These are phyloP conservation scores for Psilopsiagon aymara DNA, from an alignment of 2,113 vertebrate genomes.

Conservation along the genomic window DNA sequence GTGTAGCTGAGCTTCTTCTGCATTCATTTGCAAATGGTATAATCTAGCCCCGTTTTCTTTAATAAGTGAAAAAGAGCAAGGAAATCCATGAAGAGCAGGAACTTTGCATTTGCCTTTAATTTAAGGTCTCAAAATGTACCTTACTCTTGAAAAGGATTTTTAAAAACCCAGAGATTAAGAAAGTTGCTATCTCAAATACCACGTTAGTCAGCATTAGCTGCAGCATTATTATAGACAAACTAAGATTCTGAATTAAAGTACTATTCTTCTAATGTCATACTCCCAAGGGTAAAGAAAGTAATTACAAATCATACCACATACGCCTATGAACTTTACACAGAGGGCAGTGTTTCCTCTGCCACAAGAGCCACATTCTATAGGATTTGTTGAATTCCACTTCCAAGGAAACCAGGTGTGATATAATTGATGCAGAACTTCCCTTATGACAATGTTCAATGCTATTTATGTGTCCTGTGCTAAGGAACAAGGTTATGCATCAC, in stretches of 20 bases:
- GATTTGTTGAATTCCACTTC: background rate
- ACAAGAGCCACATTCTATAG: background rate
- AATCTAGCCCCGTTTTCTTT: background rate
- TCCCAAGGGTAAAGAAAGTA: background rate
- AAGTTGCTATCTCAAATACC: background rate
- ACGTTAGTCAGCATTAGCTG: background rate
- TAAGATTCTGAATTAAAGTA: background rate
- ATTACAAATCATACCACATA: background rate
- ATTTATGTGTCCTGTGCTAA: background rate
- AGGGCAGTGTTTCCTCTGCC: background rate
- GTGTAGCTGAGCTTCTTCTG: background rate
- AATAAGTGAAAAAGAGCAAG: background rate
- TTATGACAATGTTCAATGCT: background rate
- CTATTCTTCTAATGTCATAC: background rate
- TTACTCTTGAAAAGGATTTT: background rate
- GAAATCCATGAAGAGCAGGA: background rate
- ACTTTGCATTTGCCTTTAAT: background rate
- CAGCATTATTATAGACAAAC: background rate
- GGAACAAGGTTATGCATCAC: background rate
- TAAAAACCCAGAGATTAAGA: background rate
- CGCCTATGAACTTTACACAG: background rate
- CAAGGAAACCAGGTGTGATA: background rate
- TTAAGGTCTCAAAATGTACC: background rate
- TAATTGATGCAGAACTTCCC: background rate
- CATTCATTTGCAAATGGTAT: background rate